A percentile compares a stretch with the other conserved stretches of the same genome.
Evolutionary conservation across 2,888 invertebrate genomes (phyloP).

Genomic region (Mimas tiliae): DNA sequence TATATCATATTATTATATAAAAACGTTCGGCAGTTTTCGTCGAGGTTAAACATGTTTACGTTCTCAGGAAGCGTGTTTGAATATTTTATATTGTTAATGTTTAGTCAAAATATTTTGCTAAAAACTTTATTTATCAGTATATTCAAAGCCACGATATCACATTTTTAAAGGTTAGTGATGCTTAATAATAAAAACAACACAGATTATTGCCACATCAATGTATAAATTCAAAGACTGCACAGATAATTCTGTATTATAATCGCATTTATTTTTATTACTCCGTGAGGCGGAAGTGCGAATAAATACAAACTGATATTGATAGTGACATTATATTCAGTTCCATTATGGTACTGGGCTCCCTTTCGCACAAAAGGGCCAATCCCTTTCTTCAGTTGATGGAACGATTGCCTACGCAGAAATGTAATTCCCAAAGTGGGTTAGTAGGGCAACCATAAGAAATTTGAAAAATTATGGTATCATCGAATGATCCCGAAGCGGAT

Average conservation of each 20-base stretch:
- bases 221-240: no score
- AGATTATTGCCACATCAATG: background rate
- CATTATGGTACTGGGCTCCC: background rate
- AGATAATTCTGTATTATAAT: background rate
- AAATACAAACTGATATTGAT: background rate
- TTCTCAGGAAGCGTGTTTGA: slow-evolving; percentile 1
- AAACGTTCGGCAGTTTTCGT: background rate
- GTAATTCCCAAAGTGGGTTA: slow-evolving; percentile 5
- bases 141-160: slow-evolving; percentile 2
- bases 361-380: background rate
- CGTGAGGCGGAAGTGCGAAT: background rate
- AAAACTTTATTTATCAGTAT: background rate
- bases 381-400: background rate
- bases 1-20: no score
- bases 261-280: background rate
- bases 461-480: background rate
- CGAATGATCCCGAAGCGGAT: background rate
- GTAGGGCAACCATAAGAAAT: background rate
- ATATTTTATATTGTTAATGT: background rate
- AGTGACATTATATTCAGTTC: background rate
- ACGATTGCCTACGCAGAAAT: background rate
- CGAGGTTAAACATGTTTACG: background rate
- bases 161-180: background rate
- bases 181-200: background rate
- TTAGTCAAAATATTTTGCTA: background rate